Base-by-base conservation (phyloP, 2,888 invertebrate species). In the Stenotaenia linearis region DNA sequence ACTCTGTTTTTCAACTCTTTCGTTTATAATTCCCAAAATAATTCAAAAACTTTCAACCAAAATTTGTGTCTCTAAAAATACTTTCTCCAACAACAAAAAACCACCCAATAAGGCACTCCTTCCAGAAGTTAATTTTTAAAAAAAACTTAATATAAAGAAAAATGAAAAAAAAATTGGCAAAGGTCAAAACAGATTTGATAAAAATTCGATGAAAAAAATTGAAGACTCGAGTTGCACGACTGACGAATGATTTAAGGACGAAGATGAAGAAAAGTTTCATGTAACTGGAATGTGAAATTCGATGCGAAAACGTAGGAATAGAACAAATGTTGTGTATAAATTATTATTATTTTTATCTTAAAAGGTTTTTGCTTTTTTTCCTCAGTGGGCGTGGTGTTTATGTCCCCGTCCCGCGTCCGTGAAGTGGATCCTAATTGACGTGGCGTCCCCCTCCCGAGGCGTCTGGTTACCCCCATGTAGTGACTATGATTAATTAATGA, bases 401-500 rank as follows among this genome's bases (percentile, higher is more conserved):
- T 56, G 56, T 56, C 56, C n/a, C 23, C 23, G 23, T 21, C 23
- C 56, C 56, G 56, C 5, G 56, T 56, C 56, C 56, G 21, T 56
- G 56, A 56, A 56, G 56, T 56, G 56, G 56, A 56, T 56, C 56
- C 56, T 56, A 56, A 56, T 56, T 56, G 56, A 56, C 23, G 21
- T 56, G 56, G 56, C 56, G 56, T 56, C 56, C 21, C 56, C 10
- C 45, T 56, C 21, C 2, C 12, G 21, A 23, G 21, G 56, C 56
- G 56, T 56, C 56, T 56, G 21, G 56, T 56, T 56, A 56, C 56
- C 56, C 56, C 56, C 56, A 23, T 56, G 23, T 56, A 56, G 56
- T 56, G 56, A 56, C 56, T 56, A 23, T 56, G 56, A 56, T 56
- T 56, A 56, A 56, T 56, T 56, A 56, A 56, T 56, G 56, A 56